Base-by-base conservation (phyloP, 2,113 vertebrate genomes). In the Callopanchax toddi region DNA sequence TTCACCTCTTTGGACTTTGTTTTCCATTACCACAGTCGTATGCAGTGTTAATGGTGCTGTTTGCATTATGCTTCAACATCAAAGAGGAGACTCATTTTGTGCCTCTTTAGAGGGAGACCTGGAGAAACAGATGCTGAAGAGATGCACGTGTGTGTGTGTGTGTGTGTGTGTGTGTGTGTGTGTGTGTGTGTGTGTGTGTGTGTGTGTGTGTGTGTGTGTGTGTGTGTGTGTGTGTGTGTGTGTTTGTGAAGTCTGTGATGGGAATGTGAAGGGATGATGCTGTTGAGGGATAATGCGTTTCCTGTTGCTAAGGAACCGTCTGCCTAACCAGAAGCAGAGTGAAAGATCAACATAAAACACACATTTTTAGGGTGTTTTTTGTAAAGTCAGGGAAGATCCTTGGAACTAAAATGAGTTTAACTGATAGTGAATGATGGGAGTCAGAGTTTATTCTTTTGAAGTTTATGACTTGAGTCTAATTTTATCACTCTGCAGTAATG, bases 251-350 rank as follows among this genome's bases (percentile, higher is more conserved):
- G 55, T 65, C 46, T 26, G n/a, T 6, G 59, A 58, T 49, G 44
- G 53, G 60, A 71, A 44, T 45, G 58, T 53, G 59, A 58, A 61
- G 48, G 60, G 60, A 66, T 62, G 71, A 37, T 73, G 72, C 71
- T 77, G 61, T 60, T 12, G 67, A 75, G 66, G 74, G 67, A 76
- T 78, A 72, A 81, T 82, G 43, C 78, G 60, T 81, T 84, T 84
- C 71, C 1, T 10, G 85, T 89, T 89, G 87, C 87, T 84, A 74
- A 87, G 87, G 60, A 87, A 89, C 87, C 77, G 74, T 79, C 76
- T 72, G 83, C 67, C 54, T 69, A 68, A 77, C 52, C 40, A 42
- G 25, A 57, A 25, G 54, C 49, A 76, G 20, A 66, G 42, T 70
- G 57, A 79, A 79, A 70, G 58, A 79, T 77, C 68, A 75, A 74